Base-by-base conservation (phyloP, 2,888 invertebrate genomes). In the Linnaemya vulpina region DNA sequence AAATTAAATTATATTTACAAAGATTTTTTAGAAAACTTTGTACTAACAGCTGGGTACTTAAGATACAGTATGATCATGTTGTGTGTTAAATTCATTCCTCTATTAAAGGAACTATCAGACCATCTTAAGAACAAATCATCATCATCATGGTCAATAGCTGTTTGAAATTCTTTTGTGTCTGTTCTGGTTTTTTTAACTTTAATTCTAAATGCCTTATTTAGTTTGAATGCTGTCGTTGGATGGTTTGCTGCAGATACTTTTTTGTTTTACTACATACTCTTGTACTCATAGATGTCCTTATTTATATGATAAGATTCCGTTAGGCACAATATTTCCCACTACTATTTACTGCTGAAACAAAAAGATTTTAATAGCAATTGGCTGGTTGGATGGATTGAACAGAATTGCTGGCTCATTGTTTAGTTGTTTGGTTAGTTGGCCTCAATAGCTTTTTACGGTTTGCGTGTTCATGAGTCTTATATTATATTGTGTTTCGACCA, bases 301-400 rank as follows among this genome's bases (percentile, higher is more conserved):
- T 79, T 82, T 82, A 75, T 79, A 75, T 67, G 78, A 85, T 85
- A 75, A 71, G 78, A 85, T 75, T 67, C 85, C 85, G 85, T 85
- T 85, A 85, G 78, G 43, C 85, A 78, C 53, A 60, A 71, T 62
- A 78, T 78, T 85, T 81, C 84, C 81, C 84, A 77, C 62, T 73
- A 71, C 74, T 71, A 63, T 67, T 60, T 62, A 62, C 46, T 70
- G 49, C 8, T 35, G 9, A 46, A 62, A 58, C 15, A 58, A 43
- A 63, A 75, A 68, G 53, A 82, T 82, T 82, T 71, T 74, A 74
- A 74, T 74, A 74, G 60, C 74, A 80, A 67, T 68, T 65, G 63
- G 65, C 40, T 67, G 22, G 58, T 68, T 65, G 63, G 65, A 30
- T 67, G 22, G 58, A 30, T 25, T 70, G 77, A 3, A 58, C 17